phyloP scores from a whole-genome alignment of 2,113 vertebrate genomes.

The Calypte anna region DNA sequence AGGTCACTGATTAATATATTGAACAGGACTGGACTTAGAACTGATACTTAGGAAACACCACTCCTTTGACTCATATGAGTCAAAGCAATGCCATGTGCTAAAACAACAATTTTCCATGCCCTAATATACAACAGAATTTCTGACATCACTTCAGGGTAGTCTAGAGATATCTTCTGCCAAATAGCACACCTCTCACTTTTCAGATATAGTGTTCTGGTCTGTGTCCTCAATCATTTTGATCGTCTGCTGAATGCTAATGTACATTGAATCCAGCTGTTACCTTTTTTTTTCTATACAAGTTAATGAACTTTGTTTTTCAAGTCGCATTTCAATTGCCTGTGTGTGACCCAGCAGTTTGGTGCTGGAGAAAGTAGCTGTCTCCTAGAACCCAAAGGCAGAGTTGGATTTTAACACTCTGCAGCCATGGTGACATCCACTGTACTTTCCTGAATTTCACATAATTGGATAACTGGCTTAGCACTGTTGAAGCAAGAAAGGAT shows the following conservation, averaged over 20 bases:
- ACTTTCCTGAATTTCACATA: not conserved
- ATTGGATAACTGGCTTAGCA: not conserved
- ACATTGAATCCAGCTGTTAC: not conserved
- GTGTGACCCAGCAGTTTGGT: not conserved
- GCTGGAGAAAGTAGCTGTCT: not conserved
- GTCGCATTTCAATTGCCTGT: not conserved
- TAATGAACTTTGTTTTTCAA: constrained; percentile 11
- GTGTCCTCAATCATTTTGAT: not conserved
- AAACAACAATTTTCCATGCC: not conserved
- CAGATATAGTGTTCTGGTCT: not conserved
- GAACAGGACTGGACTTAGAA: no score
- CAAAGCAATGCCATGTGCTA: not conserved
- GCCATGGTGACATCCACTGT: constrained; percentile 22
- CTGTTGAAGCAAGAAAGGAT: not conserved
- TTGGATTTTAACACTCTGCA: not conserved
- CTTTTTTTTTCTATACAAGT: not conserved
- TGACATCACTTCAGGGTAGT: not conserved
- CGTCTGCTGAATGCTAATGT: not conserved
- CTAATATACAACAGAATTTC: not conserved
- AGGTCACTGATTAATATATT: no score
- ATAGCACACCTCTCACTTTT: not conserved
- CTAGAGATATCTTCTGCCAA: not conserved
- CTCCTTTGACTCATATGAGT: not conserved
- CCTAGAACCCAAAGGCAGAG: not conserved
- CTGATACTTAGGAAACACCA: no score